Evolutionary conservation across 2,797 vertebrate species (phyloP), one percentile per base, ranked within the genome.

Genomic region (Ctenosaura bakeri): DNA sequence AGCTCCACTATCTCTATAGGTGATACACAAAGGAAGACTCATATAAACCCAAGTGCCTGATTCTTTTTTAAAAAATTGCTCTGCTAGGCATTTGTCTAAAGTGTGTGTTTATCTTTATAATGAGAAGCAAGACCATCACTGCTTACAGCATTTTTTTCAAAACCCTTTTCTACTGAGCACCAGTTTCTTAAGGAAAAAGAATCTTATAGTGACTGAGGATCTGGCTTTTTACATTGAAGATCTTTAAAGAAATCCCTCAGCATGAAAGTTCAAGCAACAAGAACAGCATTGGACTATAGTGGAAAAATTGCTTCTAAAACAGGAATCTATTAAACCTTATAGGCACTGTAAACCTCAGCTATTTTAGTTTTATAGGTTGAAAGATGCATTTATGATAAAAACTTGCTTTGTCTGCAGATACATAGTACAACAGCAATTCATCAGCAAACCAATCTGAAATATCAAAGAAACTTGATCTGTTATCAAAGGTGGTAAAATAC

Each of bases 281-380:
- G 29, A 46, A 50, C 52, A 59, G 52, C 35, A 86, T 42, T 76
- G 56, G n/a, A 59, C 52, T 56, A 26, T 52, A 86, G n/a, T 76
- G 71, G 74, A 76, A 4, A 4, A 59, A 74, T 29, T 87, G 76
- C 90, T 71, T 79, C 26, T 86, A 54, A 84, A 56, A 50, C 16
- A 66, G 22, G 50, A 76, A 85, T 8, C 1, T 26, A 62, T 42
- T 35, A 86, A 20, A 54, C 52, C 46, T 46, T 35, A 91, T 46
- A 83, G 88, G 91, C 2, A 14, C 32, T 82, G 0, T 76, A 89
- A 66, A 95, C 80, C 6, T 90, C 0, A 69, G 64, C 22, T 90
- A 1, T 56, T 93, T 93, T 77, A 1, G 69, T 82, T 93, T 69
- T 91, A 90, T 90, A 88, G 85, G n/a, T 73, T 90, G 9, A 90